Percentiles rank a stretch among this genome's conserved stretches.
Conservation (phyloP, 1,140 invertebrate genomes). For the Oreohelix idahoensis region DNA sequence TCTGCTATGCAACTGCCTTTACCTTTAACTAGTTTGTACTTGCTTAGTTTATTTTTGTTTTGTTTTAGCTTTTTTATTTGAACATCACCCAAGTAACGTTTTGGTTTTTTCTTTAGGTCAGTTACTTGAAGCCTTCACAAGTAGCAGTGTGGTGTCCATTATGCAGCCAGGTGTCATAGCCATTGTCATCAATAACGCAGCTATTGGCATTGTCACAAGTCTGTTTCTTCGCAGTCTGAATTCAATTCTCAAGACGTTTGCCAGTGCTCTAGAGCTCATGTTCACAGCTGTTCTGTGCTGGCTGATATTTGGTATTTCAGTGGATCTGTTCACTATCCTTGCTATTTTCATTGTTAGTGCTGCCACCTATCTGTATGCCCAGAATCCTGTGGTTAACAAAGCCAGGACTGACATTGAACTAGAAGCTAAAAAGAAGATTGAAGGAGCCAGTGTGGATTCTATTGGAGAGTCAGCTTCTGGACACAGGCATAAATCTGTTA, state of each 20-base stretch:
- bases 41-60: too few species aligned
- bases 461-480: neutral
- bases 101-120: slow-evolving; percentile 11
- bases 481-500: neutral
- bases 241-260: slow-evolving; percentile 96
- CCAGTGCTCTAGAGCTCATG: slow-evolving; percentile 91
- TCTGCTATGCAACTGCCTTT: too few species aligned
- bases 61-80: too few species aligned
- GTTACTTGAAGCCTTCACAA: slow-evolving; percentile 40
- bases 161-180: slow-evolving; percentile 82
- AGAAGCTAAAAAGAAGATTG: neutral
- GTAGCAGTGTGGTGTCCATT: slow-evolving; percentile 74
- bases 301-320: slow-evolving; percentile 89
- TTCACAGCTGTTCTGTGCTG: slow-evolving; percentile 92
- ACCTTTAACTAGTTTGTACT: too few species aligned
- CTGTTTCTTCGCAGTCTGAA: slow-evolving; percentile 94
- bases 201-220: slow-evolving; percentile 93
- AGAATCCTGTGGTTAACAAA: slow-evolving; percentile 84
- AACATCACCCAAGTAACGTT: too few species aligned
- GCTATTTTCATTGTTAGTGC: slow-evolving; percentile 88
- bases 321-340: slow-evolving; percentile 86
- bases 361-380: slow-evolving; percentile 89
- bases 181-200: slow-evolving; percentile 91
- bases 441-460: neutral
- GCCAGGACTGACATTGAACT: slow-evolving; percentile 48